Conservation (phyloP, 1,140 invertebrate species). For the Drosophila asahinai region DNA sequence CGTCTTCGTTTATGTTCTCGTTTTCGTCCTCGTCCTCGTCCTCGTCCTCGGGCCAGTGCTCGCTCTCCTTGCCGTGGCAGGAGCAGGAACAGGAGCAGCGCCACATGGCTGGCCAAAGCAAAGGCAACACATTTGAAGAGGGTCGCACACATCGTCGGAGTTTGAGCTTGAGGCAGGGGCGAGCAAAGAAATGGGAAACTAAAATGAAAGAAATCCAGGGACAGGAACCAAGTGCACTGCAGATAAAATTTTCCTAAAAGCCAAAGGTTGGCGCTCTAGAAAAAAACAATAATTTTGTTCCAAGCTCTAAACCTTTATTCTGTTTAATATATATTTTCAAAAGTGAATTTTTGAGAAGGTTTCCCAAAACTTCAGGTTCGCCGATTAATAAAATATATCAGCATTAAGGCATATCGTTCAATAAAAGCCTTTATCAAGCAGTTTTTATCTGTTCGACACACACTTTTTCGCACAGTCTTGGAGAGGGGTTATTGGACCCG, state of each 20-base stretch:
- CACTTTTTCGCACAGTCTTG: slow-evolving; percentile 8
- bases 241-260: neutral
- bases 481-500: slow-evolving; percentile 39
- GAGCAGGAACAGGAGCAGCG: slow-evolving; percentile 35
- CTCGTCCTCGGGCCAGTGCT: slow-evolving; percentile 15
- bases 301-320: neutral
- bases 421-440: neutral
- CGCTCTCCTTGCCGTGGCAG: slow-evolving; percentile 1
- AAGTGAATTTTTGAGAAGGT: neutral
- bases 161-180: slow-evolving; percentile 31
- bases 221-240: slow-evolving; percentile 31
- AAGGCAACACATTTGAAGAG: slow-evolving; percentile 79
- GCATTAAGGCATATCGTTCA: no score
- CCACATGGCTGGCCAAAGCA: slow-evolving; percentile 71
- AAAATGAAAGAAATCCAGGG: slow-evolving; percentile 81
- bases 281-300: no score
- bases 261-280: neutral
- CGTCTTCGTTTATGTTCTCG: slow-evolving; percentile 36
- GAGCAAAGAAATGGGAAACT: slow-evolving; percentile 79
- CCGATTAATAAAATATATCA: no score
- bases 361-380: neutral
- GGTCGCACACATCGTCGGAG: slow-evolving; percentile 68
- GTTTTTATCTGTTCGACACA: neutral
- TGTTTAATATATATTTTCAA: neutral
- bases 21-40: slow-evolving; percentile 13